Evolutionary conservation across 2,888 invertebrate genomes (phyloP).

Genomic region (Melieria crassipennis): DNA sequence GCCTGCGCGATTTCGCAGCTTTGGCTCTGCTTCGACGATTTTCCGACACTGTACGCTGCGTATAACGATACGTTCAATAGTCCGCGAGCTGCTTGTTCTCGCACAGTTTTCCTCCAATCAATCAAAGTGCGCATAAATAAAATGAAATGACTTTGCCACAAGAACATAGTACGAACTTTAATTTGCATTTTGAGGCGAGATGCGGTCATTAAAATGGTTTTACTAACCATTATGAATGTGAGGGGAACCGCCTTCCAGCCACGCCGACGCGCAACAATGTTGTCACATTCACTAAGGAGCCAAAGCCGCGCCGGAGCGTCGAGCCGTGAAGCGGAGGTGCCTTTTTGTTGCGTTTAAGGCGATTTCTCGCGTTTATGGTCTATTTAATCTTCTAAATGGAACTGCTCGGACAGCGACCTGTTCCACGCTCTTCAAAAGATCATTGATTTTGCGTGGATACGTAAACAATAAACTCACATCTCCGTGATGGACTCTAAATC

Average conservation of each 20-base stretch:
- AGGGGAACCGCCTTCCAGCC: slow-evolving; percentile 24
- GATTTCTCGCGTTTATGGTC: slow-evolving; percentile 37
- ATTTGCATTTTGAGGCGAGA: slow-evolving; percentile 37
- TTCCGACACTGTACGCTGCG: too few relatives aligned
- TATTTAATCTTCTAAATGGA: slow-evolving; percentile 40
- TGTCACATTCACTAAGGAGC: slow-evolving; percentile 33
- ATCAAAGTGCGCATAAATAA: slow-evolving; percentile 36
- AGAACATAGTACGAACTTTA: slow-evolving; percentile 8
- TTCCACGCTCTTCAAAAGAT: slow-evolving; percentile 29
- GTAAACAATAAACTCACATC: slow-evolving; percentile 35
- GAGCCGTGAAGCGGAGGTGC: neutral
- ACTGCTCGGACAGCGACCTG: slow-evolving; percentile 15
- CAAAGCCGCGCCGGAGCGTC: neutral
- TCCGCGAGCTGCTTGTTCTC: neutral
- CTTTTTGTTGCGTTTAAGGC: slow-evolving; percentile 31
- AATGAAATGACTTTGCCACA: slow-evolving; percentile 26
- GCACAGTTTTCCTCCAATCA: slow-evolving; percentile 35
- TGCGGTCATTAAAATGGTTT: slow-evolving; percentile 39
- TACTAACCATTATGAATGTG: slow-evolving; percentile 33
- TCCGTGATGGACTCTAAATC: slow-evolving; percentile 33
- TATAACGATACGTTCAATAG: too few relatives aligned
- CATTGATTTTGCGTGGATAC: slow-evolving; percentile 35
- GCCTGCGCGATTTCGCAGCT: neutral
- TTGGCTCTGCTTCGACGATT: neutral
- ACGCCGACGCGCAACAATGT: slow-evolving; percentile 30